Conservation (phyloP, 2,113 vertebrate species). For the Tupaia chinensis region DNA sequence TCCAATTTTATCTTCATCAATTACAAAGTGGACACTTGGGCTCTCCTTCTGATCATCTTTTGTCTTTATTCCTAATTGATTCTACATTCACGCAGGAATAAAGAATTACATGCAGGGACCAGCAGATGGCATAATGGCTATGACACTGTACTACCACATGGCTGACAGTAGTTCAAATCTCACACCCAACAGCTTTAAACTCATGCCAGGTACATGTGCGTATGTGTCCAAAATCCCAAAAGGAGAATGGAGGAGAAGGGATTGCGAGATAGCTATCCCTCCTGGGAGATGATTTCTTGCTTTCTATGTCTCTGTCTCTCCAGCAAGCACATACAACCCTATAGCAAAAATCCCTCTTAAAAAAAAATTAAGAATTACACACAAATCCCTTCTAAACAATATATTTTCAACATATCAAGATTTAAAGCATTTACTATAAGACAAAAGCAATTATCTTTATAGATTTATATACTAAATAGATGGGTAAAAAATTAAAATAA, state of each 20-base stretch:
- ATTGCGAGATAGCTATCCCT: no score
- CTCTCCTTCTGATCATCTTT: not conserved
- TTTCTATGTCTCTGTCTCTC: no score
- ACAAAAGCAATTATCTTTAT: constrained; percentile 2
- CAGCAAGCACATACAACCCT: no score
- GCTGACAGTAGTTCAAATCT: no score
- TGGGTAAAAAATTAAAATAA: constrained; percentile 6
- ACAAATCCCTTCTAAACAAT: not conserved
- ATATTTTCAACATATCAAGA: not conserved
- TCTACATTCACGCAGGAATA: not conserved
- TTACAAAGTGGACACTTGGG: not conserved
- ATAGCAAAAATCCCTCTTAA: not conserved
- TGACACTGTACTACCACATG: no score
- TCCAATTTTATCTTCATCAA: not conserved
- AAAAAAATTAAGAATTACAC: not conserved
- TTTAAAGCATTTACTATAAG: not conserved
- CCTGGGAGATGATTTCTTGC: no score
- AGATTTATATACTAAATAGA: constrained; percentile 22
- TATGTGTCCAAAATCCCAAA: no score
- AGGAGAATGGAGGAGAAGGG: no score
- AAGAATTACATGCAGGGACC: not conserved
- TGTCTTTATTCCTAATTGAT: not conserved
- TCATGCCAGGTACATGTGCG: no score
- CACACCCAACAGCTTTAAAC: no score
- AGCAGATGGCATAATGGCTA: no score